Base-by-base conservation (phyloP, 2,113 vertebrate species). In the Sylvia atricapilla region DNA sequence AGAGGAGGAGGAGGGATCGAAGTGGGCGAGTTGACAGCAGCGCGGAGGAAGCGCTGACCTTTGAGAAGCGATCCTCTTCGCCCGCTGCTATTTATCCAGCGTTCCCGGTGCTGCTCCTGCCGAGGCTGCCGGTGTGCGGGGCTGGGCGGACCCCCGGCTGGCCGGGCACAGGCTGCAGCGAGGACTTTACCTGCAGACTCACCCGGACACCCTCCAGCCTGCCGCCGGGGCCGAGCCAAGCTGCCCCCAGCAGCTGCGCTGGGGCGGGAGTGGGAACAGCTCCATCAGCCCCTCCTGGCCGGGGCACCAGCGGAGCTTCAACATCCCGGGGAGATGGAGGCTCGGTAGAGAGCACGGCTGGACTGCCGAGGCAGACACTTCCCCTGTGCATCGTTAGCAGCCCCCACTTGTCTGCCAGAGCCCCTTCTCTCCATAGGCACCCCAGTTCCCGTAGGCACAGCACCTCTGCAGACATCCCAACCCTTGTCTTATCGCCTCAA, bases 11-110 rank as follows among this genome's bases (percentile, higher is more conserved):
- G 20, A 53, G 19, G 63, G 55, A 33, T 14, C 1, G 12, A 9
- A 62, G 60, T 0, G 27, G 68, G 58, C 2, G 19, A 62, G 43
- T 39, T 84, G 69, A n/a, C 35, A 82, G 85, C 22, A 18, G 87
- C 2, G 2, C 7, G 1, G 80, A 67, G 84, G 88, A 95, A 91
- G 81, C 7, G 1, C 39, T 91, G 95, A 96, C 92, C 87, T 95
- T 96, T 95, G 52, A 72, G 84, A 47, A 93, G 92, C 39, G 41
- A 59, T 60, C 4, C 35, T 43, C 69, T 78, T 91, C 6, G 2
- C 66, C 69, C 0, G 1, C 84, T 93, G 96, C 84, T 95, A 64
- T 91, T 96, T 96, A 89, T 86, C 66, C 92, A 87, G 56, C 52
- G 6, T 44, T 91, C 81, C 73, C 84, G 33, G 68, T 0, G 67